Evolutionary conservation across 1,140 invertebrate genomes (phyloP).

Genomic region (Vanessa atalanta): DNA sequence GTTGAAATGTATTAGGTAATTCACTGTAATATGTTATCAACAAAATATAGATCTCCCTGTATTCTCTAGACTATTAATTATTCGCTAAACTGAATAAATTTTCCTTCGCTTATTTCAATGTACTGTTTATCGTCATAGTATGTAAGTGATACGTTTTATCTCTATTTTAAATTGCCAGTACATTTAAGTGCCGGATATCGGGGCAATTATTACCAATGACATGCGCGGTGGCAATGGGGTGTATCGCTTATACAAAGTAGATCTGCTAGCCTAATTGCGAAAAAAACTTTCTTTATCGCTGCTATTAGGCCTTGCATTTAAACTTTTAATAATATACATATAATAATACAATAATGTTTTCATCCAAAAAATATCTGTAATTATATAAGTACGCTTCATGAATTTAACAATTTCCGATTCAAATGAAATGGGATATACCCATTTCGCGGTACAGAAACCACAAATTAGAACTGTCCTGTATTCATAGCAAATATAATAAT

Average conservation of each 20-base stretch:
- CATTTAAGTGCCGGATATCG: constrained; percentile 64
- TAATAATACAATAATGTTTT: too few relatives aligned
- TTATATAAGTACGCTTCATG: too few relatives aligned
- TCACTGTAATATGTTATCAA: too few relatives aligned
- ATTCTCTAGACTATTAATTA: not conserved
- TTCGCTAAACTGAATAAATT: not conserved
- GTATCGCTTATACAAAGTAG: constrained; percentile 29
- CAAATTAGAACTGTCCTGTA: too few relatives aligned
- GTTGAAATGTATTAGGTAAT: too few relatives aligned
- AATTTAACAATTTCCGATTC: too few relatives aligned
- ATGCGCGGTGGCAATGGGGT: constrained; percentile 31
- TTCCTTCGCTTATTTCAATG: constrained; percentile 41
- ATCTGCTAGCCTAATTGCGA: constrained; percentile 1
- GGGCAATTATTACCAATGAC: constrained; percentile 53
- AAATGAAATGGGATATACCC: too few relatives aligned
- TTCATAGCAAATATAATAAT: too few relatives aligned
- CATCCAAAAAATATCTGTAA: too few relatives aligned
- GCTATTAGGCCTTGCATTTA: not conserved
- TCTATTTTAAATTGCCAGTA: constrained; percentile 53
- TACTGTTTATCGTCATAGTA: constrained; percentile 47
- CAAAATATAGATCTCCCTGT: too few relatives aligned
- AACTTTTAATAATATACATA: not conserved
- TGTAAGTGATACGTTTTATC: constrained; percentile 46
- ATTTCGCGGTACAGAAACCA: too few relatives aligned
- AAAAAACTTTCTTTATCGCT: constrained; percentile 6